Evolutionary conservation across 2,797 vertebrate genomes (phyloP).

Genomic region (Kryptopterus vitreolus): DNA sequence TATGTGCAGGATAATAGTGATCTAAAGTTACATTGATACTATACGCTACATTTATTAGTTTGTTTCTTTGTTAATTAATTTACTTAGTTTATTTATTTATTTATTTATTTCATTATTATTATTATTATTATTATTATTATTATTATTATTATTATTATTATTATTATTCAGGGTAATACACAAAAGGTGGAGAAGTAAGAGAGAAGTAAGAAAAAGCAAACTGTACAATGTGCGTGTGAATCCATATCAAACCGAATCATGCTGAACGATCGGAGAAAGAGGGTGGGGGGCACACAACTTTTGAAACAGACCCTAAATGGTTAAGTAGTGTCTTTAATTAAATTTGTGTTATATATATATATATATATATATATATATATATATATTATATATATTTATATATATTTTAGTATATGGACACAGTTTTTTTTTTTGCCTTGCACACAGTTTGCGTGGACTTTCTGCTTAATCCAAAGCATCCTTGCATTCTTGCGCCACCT

Average conservation of each 20-base stretch:
- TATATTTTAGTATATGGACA: background rate
- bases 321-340: background rate
- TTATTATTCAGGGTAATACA: too few species aligned
- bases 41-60: background rate
- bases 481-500: constrained; percentile 71
- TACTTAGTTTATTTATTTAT: too few species aligned
- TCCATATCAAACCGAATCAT: background rate
- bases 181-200: background rate
- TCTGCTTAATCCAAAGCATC: background rate
- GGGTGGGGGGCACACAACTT: background rate
- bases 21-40: background rate
- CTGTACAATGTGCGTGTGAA: background rate
- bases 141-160: background rate
- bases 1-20: background rate
- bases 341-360: too few species aligned
- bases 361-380: too few species aligned
- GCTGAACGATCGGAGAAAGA: background rate
- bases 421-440: too few species aligned
- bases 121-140: too few species aligned
- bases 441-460: background rate
- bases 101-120: too few species aligned
- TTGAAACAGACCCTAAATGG: too few species aligned
- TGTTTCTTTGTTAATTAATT: too few species aligned
- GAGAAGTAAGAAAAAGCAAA: background rate
- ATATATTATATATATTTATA: too few species aligned